Evolutionary conservation across 1,140 invertebrate species (phyloP), one percentile per base, ranked within the genome.

Genomic region (Xylocopa sonorina): DNA sequence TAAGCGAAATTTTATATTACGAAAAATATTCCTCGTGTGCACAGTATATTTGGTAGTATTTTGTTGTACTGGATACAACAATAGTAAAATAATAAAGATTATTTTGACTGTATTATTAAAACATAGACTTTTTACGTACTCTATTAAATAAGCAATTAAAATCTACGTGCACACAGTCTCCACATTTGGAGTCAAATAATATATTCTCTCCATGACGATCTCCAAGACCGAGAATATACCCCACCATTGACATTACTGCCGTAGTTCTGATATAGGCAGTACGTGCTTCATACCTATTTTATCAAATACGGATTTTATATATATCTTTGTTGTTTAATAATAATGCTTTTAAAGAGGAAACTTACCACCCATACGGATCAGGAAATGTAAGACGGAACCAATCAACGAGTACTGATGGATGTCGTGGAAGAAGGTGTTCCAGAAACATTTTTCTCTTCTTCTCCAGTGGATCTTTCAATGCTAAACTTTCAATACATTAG

Each of bases 161-260:
- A 92, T 99, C 99, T 0, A 99, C 99, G 91, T 99, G 99, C 3
- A 99, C 96, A 5, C 96, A 95, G 89, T 99, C 98, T 0, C 99
- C 99, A 87, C 95, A 97, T 24, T 95, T 97, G 0, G 97, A 96
- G 93, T 99, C 98, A 82, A 99, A 95, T 1, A 99, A 93, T 83
- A 99, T 98, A 92, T 99, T 99, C 94, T 99, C 99, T 3, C 98
- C 97, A 92, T 99, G 99, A 32, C 99, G 95, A 93, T 99, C 99
- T 9, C 99, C 99, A 3, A 99, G 94, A 10, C 99, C 99, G 29
- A 99, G 93, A 76, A 99, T 97, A 88, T 99, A 99, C 50, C 99
- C 99, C 60, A 99, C 97, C 94, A 99, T 99, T 1, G 98, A 99
- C 96, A 99, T 99, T 0, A 99, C 98, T 57, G 99, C 99, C 18